Percentiles rank a stretch among this genome's conserved stretches.
Conservation (phyloP, 2,797 vertebrate species). For the Tokudaia tokunoshimensis region DNA sequence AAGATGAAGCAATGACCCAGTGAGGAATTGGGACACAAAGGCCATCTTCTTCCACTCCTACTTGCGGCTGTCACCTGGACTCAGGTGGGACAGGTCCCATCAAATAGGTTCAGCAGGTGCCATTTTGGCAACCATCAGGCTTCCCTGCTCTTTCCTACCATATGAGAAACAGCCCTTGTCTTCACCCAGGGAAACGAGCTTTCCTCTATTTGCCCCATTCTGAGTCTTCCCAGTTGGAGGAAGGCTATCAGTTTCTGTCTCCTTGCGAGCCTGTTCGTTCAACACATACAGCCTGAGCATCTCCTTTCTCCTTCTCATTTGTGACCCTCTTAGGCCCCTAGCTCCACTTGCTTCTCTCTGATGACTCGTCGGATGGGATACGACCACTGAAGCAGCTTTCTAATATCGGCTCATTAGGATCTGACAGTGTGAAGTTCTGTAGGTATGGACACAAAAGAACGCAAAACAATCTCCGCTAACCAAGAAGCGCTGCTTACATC, state of each 20-base stretch:
- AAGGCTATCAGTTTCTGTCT: not conserved
- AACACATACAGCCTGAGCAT: not conserved
- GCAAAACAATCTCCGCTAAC: conserved; percentile 25
- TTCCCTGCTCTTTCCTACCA: not conserved
- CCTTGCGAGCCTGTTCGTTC: not conserved
- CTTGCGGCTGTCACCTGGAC: not conserved
- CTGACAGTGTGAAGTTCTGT: conserved; percentile 17
- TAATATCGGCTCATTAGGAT: conserved; percentile 1
- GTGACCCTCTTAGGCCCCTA: not conserved
- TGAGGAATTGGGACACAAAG: not conserved
- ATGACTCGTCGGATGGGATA: not conserved
- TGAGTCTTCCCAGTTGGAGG: not conserved
- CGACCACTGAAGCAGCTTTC: not conserved
- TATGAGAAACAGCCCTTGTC: not conserved
- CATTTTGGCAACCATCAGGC: not conserved
- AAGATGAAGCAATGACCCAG: not conserved
- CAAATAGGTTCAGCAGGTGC: not conserved
- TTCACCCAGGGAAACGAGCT: not conserved
- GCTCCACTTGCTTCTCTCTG: not conserved
- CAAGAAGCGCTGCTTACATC: not conserved
- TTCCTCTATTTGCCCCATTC: not conserved
- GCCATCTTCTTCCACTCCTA: not conserved
- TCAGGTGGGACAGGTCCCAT: not conserved
- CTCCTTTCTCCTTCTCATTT: not conserved
- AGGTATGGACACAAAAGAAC: not conserved